Conservation (phyloP, 2,888 invertebrate species). For the Prosapia bicincta region DNA sequence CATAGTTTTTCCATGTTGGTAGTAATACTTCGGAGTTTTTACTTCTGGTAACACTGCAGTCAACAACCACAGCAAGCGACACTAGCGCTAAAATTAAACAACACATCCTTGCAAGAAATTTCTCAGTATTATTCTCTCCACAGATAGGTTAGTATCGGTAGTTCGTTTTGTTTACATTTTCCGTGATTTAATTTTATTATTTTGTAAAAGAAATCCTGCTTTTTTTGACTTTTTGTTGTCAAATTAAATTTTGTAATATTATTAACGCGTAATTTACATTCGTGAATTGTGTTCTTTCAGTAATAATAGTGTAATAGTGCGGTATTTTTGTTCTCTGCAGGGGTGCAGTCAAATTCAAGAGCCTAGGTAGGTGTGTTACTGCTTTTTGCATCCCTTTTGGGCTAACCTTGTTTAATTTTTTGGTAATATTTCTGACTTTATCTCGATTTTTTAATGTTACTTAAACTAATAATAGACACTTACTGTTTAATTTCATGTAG, state of each 20-base stretch:
- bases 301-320: background rate
- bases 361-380: background rate
- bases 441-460: too few relatives aligned
- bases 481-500: too few relatives aligned
- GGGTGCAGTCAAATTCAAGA: background rate
- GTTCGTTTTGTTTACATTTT: background rate
- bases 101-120: background rate
- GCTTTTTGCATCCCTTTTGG: background rate
- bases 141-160: background rate
- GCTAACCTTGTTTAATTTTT: background rate
- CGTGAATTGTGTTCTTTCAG: background rate
- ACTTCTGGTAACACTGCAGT: background rate
- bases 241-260: background rate
- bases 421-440: too few relatives aligned
- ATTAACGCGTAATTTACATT: background rate
- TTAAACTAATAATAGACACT: too few relatives aligned
- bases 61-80: background rate
- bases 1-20: background rate
- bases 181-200: background rate
- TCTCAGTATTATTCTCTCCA: background rate
- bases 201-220: background rate
- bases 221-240: background rate
- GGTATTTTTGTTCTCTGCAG: background rate
- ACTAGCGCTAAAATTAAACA: background rate
- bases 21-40: background rate